Percentiles rank a stretch among this genome's conserved stretches.
Conservation (phyloP, 2,888 invertebrate genomes). For the Tridacna crocea region DNA sequence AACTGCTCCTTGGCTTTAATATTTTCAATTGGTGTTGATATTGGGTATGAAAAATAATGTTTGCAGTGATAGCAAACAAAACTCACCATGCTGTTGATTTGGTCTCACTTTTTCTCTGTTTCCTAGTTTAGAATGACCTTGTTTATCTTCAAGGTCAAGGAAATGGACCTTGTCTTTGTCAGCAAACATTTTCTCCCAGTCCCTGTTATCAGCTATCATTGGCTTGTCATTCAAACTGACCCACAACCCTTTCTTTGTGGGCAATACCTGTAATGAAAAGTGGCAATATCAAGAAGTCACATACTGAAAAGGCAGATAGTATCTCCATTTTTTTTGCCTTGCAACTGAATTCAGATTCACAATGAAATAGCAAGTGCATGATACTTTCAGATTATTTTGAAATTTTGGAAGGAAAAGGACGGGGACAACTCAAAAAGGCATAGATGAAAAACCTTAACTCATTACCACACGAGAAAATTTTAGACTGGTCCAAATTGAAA, state of each 20-base stretch:
- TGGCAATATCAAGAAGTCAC: too few relatives aligned
- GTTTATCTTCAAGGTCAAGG: slow-evolving; percentile 67
- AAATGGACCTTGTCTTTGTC: slow-evolving; percentile 74
- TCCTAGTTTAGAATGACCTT: not conserved
- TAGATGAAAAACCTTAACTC: too few relatives aligned
- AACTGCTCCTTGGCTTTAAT: too few relatives aligned
- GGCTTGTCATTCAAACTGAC: slow-evolving; percentile 75
- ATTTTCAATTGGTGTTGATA: not conserved
- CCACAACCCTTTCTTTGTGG: slow-evolving; percentile 75
- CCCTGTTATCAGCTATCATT: slow-evolving; percentile 78
- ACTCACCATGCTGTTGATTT: not conserved
- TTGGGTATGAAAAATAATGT: not conserved
- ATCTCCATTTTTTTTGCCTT: too few relatives aligned
- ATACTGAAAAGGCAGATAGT: too few relatives aligned
- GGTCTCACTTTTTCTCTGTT: not conserved
- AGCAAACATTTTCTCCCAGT: slow-evolving; percentile 74
- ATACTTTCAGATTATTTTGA: too few relatives aligned
- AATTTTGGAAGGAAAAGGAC: too few relatives aligned
- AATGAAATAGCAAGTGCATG: too few relatives aligned
- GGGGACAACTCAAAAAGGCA: too few relatives aligned
- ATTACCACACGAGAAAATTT: too few relatives aligned
- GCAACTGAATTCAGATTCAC: too few relatives aligned
- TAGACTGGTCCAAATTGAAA: too few relatives aligned
- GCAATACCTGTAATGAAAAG: slow-evolving; percentile 70
- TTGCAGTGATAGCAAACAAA: not conserved